Conservation (phyloP, 2,797 vertebrate species). For the Phataginus tetradactyla region DNA sequence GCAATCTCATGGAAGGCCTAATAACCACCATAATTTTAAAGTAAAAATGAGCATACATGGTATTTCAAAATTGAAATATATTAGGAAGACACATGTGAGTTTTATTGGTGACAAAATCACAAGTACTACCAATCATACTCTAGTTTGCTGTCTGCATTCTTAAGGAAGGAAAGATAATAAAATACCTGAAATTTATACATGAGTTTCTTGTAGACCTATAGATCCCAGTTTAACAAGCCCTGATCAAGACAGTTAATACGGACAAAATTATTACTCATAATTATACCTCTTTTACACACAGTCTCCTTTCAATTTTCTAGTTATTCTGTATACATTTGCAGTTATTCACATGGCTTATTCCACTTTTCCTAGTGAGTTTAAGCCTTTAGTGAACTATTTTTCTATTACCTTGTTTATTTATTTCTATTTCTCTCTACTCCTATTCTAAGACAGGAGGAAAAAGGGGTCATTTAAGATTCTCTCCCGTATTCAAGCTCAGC, state of each 20-base stretch:
- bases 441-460: background rate
- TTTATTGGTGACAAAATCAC: background rate
- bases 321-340: background rate
- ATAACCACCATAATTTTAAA: background rate
- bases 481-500: background rate
- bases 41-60: background rate
- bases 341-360: background rate
- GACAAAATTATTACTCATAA: background rate
- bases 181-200: background rate
- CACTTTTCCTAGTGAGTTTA: background rate
- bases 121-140: background rate
- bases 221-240: background rate
- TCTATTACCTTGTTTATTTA: background rate
- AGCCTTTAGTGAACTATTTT: background rate
- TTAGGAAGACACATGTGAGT: background rate
- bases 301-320: background rate
- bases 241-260: background rate
- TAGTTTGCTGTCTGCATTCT: background rate
- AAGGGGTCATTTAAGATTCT: background rate
- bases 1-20: background rate
- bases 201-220: background rate
- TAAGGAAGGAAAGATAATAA: background rate
- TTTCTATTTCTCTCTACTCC: background rate
- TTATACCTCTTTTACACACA: background rate
- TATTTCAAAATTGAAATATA: constrained; percentile 16